phyloP scores from a whole-genome alignment of 2,797 vertebrate genomes.

The Gadopsis marmoratus region DNA sequence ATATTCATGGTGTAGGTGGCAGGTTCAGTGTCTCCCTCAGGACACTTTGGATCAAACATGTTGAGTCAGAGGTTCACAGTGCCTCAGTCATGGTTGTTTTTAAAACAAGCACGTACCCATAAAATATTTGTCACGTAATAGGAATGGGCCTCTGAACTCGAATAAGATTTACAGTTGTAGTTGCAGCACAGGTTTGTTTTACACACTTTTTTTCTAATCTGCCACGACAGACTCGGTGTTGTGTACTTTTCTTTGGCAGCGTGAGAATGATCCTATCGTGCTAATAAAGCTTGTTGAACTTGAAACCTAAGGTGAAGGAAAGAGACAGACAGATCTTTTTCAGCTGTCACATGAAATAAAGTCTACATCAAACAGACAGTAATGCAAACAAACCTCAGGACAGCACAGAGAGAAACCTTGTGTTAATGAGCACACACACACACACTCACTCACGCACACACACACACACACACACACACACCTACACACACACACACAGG shows the following conservation, averaged over 20 bases:
- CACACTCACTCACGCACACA: conserved; percentile 11
- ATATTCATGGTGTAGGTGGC: conserved; percentile 9
- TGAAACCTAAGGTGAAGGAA: conserved; percentile 43
- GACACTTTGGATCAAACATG: conserved; percentile 5
- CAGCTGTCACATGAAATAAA: conserved; percentile 40
- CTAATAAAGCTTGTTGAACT: conserved; percentile 51
- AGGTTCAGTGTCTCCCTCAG: conserved; percentile 18
- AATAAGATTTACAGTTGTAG: conserved; percentile 1
- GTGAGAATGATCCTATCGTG: conserved; percentile 50
- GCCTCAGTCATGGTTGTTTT: neutral
- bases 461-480: conserved; percentile 18
- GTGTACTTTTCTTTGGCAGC: conserved; percentile 17
- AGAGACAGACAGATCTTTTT: conserved; percentile 48
- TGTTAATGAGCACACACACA: conserved; percentile 42
- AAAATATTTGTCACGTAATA: neutral
- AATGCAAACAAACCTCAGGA: conserved; percentile 59
- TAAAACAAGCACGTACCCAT: neutral
- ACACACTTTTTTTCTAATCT: conserved; percentile 21
- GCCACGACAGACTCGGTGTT: neutral
- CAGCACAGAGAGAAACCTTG: neutral
- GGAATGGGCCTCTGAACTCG: neutral
- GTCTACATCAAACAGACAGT: conserved; percentile 29
- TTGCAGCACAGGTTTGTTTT: conserved; percentile 24
- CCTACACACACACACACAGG: conserved; percentile 41
- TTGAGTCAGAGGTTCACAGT: neutral